A percentile compares a stretch with the other conserved stretches of the same genome.
Conservation (phyloP, 2,888 invertebrate genomes). For the Meta bourneti region DNA sequence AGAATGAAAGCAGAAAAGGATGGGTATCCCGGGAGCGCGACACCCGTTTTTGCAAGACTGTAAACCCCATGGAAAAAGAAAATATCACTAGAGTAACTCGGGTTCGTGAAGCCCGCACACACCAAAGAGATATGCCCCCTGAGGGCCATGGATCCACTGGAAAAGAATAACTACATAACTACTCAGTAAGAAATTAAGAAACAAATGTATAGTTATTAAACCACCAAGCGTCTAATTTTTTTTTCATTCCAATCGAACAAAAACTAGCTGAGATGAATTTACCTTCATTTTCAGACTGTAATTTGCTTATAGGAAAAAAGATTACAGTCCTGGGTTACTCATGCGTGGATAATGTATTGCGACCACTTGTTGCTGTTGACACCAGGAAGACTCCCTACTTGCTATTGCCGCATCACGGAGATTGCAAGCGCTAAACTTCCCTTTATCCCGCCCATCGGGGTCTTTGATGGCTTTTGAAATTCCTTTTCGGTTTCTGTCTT, state of each 20-base stretch:
- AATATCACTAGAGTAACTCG: too few species aligned
- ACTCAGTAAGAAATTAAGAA: neutral
- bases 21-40: too few species aligned
- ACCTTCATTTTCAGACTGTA: neutral
- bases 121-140: neutral
- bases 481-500: neutral
- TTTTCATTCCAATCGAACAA: neutral
- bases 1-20: too few species aligned
- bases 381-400: neutral
- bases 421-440: neutral
- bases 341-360: neutral
- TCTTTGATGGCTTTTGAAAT: neutral
- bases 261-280: neutral
- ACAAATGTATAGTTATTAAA: neutral
- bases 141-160: neutral
- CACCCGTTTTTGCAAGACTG: too few species aligned
- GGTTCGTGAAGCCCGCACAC: too few species aligned
- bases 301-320: neutral
- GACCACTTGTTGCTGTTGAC: slow-evolving; percentile 1
- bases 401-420: neutral
- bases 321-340: neutral
- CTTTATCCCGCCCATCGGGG: neutral
- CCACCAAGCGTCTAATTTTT: neutral
- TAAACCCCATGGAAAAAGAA: too few species aligned
- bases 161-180: neutral